Base-by-base conservation (phyloP, 2,888 invertebrate species). In the Sarcophaga subvicina region DNA sequence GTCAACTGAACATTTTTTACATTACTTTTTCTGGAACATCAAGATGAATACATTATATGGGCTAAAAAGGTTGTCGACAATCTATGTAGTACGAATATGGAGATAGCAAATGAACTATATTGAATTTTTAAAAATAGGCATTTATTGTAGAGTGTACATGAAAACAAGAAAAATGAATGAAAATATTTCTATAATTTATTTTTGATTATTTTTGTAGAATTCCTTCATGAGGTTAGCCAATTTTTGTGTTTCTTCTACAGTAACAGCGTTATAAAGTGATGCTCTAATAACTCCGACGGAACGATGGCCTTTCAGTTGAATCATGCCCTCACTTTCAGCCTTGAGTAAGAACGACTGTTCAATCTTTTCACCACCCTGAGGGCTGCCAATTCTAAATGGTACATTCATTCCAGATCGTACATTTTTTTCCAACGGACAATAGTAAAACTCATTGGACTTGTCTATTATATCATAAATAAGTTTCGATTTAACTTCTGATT, bases 261-360 rank as follows among this genome's bases (percentile, higher is more conserved):
- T 22, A 22, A 22, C 22, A 22, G 22, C 22, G 22, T 22, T 22
- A 22, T 22, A 22, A 22, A 99, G 94, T 0, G 99, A 99, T 4
- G 97, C 98, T 72, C 99, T 95, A 82, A 99, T 97, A 54, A 99
- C 99, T 60, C 99, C 99, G 67, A 99, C 99, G 64, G 96, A 96
- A 91, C 98, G 96, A 94, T 99, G 99, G 78, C 99, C 99, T 94
- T 99, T 99, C 49, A 99, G 94, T 91, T 98, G 98, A 86, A 98
- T 95, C 95, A 99, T 96, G 71, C 96, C 96, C 95, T 22, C 93
- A 67, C 96, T 95, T 89, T 96, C 96, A 14, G 99, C 98, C 80
- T 97, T 96, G 85, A 96, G 95, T 60, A 99, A 92, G 91, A 99
- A 99, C 89, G 96, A 95, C 90, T 96, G 96, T 93, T 99, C 99